phyloP scores from a whole-genome alignment of 2,113 vertebrate genomes.

The Neolamprologus sp. region DNA sequence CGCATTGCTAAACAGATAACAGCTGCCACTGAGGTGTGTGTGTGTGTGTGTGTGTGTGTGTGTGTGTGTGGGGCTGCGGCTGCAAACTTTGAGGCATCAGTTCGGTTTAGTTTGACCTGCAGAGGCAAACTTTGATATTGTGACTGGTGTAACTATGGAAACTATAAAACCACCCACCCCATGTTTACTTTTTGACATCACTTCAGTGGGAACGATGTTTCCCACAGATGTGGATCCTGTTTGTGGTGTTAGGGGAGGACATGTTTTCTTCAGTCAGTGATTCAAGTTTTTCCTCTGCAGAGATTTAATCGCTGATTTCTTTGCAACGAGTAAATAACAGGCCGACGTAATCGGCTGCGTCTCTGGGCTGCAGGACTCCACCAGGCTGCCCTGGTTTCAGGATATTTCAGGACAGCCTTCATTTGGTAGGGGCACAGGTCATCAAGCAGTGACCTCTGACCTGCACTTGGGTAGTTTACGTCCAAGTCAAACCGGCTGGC shows the following conservation, averaged over 20 bases:
- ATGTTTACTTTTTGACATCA: fast-evolving
- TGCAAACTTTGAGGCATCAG: neutral
- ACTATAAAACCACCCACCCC: fast-evolving
- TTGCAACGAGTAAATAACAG: neutral
- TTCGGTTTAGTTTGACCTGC: neutral
- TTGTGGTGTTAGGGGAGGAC: neutral
- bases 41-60: fast-evolving
- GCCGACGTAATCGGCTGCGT: neutral
- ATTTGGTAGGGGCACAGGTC: neutral
- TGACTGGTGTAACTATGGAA: neutral
- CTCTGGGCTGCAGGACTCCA: neutral
- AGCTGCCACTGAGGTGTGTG: too few species aligned
- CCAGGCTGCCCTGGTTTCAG: fast-evolving
- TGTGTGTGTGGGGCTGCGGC: neutral
- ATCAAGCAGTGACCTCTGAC: neutral
- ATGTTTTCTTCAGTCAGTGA: neutral
- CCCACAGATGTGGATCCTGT: neutral
- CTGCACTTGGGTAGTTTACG: neutral
- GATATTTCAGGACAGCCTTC: neutral
- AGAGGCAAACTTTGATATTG: neutral
- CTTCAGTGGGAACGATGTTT: neutral
- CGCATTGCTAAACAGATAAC: neutral
- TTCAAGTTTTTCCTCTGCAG: neutral
- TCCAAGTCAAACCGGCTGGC: neutral
- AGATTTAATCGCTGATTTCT: neutral